A percentile compares a stretch with the other conserved stretches of the same genome.
Evolutionary conservation across 2,888 invertebrate genomes (phyloP).

Genomic region (Acronicta alni): DNA sequence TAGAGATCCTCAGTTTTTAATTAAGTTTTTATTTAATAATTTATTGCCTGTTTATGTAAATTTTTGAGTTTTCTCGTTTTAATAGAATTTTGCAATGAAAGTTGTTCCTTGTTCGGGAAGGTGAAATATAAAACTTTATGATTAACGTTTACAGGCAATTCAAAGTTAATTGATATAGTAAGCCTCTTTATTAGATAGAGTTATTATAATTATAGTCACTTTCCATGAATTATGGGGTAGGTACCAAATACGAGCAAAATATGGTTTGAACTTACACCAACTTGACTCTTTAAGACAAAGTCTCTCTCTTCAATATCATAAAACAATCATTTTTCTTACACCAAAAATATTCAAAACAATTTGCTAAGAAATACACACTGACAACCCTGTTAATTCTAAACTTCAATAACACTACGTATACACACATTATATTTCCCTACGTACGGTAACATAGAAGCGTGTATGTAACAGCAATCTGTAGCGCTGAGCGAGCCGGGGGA

Average conservation of each 20-base stretch:
- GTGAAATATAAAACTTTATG: not conserved
- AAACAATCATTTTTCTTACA: no score
- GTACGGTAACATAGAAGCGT: conserved; percentile 10
- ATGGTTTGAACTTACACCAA: no score
- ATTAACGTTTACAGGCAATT: not conserved
- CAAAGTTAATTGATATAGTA: no score
- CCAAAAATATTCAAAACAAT: no score
- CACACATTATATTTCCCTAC: conserved; percentile 6
- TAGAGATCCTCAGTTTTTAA: conserved; percentile 45
- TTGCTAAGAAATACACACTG: not conserved
- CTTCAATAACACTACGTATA: no score
- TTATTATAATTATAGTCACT: no score
- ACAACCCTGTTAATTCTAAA: no score
- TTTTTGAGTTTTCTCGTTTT: conserved; percentile 21
- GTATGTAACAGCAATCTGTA: conserved; percentile 33
- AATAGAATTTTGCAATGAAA: conserved; percentile 26
- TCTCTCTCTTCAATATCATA: no score
- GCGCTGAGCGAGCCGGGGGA: conserved; percentile 32
- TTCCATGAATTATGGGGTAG: no score
- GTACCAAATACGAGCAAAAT: no score
- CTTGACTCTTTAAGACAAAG: no score
- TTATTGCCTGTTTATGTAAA: conserved; percentile 32
- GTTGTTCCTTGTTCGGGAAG: conserved; percentile 13
- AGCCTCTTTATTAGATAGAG: no score
- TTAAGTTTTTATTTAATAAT: conserved; percentile 48